These are phyloP conservation scores for Euwallacea similis DNA, from an alignment of 1,140 invertebrate genomes.

Conservation along the genomic window DNA sequence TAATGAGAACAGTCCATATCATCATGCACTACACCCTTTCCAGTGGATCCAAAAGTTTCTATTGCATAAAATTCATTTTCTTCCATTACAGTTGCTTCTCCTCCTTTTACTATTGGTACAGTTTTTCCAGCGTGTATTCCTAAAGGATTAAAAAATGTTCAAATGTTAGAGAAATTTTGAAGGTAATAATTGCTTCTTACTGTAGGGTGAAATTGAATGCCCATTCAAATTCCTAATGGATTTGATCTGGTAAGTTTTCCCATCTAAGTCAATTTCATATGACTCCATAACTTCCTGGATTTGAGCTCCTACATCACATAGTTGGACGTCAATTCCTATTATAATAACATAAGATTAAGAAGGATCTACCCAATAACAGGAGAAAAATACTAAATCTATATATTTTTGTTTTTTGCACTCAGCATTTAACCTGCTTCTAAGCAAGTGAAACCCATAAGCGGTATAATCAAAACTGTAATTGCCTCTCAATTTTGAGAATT, in stretches of 20 bases:
- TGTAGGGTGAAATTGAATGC: constrained; percentile 92
- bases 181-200: constrained; percentile 36
- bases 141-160: constrained; percentile 15
- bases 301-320: constrained; percentile 96
- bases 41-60: constrained; percentile 99
- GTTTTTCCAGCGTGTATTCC: constrained; percentile 99
- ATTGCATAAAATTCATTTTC: constrained; percentile 99
- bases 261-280: constrained; percentile 97
- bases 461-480: no score
- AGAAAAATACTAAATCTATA: not conserved
- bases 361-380: not conserved
- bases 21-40: constrained; percentile 94
- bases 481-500: no score
- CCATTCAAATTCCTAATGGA: constrained; percentile 98
- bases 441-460: no score
- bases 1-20: constrained; percentile 99
- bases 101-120: constrained; percentile 98
- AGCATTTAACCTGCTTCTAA: not conserved
- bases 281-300: constrained; percentile 99
- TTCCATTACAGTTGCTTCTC: constrained; percentile 97
- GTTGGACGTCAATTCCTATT: constrained; percentile 91
- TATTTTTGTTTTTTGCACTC: not conserved
- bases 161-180: not conserved
- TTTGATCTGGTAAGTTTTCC: constrained; percentile 96
- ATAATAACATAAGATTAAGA: not conserved